Percentiles rank a stretch among this genome's conserved stretches.
Conservation (phyloP, 2,797 vertebrate species). For the Passerculus sandwichensis region DNA sequence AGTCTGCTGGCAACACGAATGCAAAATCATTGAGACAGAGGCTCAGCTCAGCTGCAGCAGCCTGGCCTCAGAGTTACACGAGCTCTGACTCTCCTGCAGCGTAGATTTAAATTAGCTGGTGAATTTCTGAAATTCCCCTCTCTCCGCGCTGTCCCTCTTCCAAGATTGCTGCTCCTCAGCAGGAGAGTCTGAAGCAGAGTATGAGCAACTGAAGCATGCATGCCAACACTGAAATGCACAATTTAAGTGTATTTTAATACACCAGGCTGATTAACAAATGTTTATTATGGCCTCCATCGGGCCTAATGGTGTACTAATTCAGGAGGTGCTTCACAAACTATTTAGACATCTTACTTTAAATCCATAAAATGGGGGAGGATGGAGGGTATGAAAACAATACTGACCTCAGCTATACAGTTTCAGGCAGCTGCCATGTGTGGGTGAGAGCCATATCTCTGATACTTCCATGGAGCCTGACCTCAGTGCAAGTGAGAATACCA, state of each 20-base stretch:
- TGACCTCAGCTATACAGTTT: constrained; percentile 43
- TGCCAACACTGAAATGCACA: background rate
- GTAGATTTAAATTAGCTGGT: background rate
- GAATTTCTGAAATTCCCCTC: background rate
- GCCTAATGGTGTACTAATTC: background rate
- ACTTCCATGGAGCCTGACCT: background rate
- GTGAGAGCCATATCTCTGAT: background rate
- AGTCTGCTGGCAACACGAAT: constrained; percentile 21
- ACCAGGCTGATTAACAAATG: background rate
- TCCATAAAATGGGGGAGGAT: background rate
- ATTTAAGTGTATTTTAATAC: background rate
- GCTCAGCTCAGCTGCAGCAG: background rate
- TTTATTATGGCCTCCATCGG: background rate
- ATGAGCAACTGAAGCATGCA: background rate
- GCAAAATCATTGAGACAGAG: constrained; percentile 36
- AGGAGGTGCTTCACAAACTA: background rate
- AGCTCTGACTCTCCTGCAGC: background rate
- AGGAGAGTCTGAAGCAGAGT: background rate
- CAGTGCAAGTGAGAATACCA: background rate
- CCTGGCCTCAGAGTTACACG: background rate
- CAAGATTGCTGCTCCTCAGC: background rate
- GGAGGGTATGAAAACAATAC: background rate
- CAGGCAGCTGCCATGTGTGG: constrained; percentile 57
- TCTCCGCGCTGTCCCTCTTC: background rate
- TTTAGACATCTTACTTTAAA: background rate